Base-by-base conservation (phyloP, 2,888 invertebrate species). In the Epinotia ramella region DNA sequence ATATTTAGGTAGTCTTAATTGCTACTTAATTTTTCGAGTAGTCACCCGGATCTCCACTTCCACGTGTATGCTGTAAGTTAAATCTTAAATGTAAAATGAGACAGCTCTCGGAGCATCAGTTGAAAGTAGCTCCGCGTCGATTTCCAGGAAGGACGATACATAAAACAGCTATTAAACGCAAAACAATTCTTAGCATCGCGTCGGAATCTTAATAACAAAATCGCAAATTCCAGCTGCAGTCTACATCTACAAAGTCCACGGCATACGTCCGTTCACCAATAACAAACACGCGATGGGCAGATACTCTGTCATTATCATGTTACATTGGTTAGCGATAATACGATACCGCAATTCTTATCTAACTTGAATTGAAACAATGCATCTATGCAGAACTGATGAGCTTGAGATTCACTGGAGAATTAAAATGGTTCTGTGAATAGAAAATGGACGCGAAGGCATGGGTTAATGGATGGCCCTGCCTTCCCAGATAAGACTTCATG, bases 271-370 rank as follows among this genome's bases (percentile, higher is more conserved):
- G 73, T 63, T 63, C 40, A 24, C 64, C 56, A 62, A 68, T 63
- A 74, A 74, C 24, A 70, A 70, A 75, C 70, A 75, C 44, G 70
- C 59, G 75, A 70, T 65, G 65, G 70, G 40, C 46, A 70, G 33
- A 75, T 74, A 65, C 53, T 59, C 53, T 75, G 70, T 75, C 70
- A 59, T 53, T 70, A 75, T 70, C 75, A 64, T 65, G 70, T 75
- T 75, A 75, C 75, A 65, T 75, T 68, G 70, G 70, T 75, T 70
- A 70, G 60, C 70, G 65, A 75, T 75, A 75, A 67, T 73, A 68
- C 62, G 73, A 73, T 73, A 73, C 24, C 62, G 40, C 60, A 70
- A 40, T 24, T 57, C 40, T 64, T 57, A 49, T 73, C 66, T 73
- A 72, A 67, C 63, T 3, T 28, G 49, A 46, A 68, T 3, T 28